Evolutionary conservation across 2,113 vertebrate species (phyloP), one percentile per base, ranked within the genome.

Genomic region (Argyrosomus japonicus): DNA sequence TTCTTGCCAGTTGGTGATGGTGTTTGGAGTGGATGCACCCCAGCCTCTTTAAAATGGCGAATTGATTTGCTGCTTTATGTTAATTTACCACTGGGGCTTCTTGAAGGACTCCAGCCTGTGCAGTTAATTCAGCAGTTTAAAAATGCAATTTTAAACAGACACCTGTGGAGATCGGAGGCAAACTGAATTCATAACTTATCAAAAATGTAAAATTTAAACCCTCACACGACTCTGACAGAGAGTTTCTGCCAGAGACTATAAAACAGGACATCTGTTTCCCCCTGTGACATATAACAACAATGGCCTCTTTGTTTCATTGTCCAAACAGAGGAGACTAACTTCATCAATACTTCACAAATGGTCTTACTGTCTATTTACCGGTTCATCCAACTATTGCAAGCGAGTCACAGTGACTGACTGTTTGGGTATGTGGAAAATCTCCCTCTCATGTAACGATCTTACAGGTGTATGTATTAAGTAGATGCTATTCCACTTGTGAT

Each of bases 201-300:
- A 57, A 83, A 78, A 71, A 81, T 85, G 83, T 32, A 83, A 75
- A 47, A 81, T 83, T 87, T 32, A 83, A 75, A 47, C 21, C 63
- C 40, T 60, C 27, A 40, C 50, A 36, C 45, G 14, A 64, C 29
- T 75, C 57, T 32, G 48, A 27, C 54, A n/a, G 3, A 54, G 62
- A n/a, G 25, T 50, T 23, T 69, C 57, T 68, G 56, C 73, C 32
- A 58, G 56, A 81, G 15, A 47, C 58, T 5, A 54, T 84, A 76
- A 76, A 79, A n/a, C 48, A 32, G 61, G 61, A 75, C 78, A 87
- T 69, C 78, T 89, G 84, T 79, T 73, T 51, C 68, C 80, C 40
- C 76, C 61, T 68, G 71, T 82, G 68, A 81, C 77, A 74, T 19
- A 8, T 63, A 36, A 65, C 32, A 74, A 6, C 4, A 45, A 72